Evolutionary conservation across 2,888 invertebrate genomes (phyloP).

Genomic region (Chaetoderma sp.): DNA sequence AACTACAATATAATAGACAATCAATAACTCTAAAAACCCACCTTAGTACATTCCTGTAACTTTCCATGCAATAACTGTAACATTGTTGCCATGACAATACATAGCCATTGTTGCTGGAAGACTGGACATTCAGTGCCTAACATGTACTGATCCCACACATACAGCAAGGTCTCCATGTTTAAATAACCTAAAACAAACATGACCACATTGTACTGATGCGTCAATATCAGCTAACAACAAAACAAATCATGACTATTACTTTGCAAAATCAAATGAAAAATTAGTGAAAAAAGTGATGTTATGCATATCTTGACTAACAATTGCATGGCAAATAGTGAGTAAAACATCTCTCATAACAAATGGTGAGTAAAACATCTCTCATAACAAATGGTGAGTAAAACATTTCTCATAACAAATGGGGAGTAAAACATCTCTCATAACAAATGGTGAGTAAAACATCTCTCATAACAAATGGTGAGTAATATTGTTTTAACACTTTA

Average conservation of each 20-base stretch:
- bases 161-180: slow-evolving; percentile 60
- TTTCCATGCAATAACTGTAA: slow-evolving; percentile 61
- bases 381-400: no score
- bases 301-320: not conserved
- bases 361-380: not conserved
- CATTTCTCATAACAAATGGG: no score
- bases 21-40: no score
- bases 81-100: slow-evolving; percentile 59
- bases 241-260: no score
- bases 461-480: no score
- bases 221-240: no score
- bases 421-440: no score
- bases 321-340: not conserved
- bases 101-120: slow-evolving; percentile 62
- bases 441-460: no score
- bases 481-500: no score
- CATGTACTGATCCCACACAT: slow-evolving; percentile 69
- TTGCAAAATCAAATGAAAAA: not conserved
- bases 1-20: no score
- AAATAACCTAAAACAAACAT: slow-evolving; percentile 52
- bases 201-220: no score
- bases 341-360: not conserved
- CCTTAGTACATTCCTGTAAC: slow-evolving; percentile 52
- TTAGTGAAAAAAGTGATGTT: no score
- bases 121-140: slow-evolving; percentile 65